phyloP scores from a whole-genome alignment of 2,113 vertebrate genomes.

The Daubentonia madagascariensis region DNA sequence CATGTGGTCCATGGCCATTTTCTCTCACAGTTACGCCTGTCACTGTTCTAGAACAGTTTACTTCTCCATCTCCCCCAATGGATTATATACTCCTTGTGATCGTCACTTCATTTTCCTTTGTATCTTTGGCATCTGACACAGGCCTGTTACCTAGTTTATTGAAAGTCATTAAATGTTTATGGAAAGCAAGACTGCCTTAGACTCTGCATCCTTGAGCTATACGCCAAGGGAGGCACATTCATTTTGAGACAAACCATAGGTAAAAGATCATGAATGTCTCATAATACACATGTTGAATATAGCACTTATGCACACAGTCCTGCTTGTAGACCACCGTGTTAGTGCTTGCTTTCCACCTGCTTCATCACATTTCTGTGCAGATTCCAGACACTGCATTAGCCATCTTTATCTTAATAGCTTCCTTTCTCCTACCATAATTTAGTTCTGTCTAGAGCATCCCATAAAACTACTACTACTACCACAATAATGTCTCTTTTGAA shows the following conservation, averaged over 20 bases:
- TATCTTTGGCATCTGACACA: neutral
- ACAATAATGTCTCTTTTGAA: neutral
- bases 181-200: neutral
- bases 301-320: neutral
- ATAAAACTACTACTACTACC: neutral
- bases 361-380: neutral
- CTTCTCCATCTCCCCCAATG: neutral
- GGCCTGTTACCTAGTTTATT: neutral
- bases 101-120: neutral
- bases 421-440: neutral
- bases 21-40: neutral
- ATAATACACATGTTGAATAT: accelerated
- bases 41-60: neutral
- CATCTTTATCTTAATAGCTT: neutral
- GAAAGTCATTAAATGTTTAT: constrained; percentile 4
- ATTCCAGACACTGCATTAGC: neutral
- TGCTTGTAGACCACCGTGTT: neutral
- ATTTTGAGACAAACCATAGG: neutral
- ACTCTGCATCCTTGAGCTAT: neutral
- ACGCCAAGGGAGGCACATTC: neutral
- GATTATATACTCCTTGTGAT: neutral
- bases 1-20: neutral
- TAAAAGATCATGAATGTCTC: neutral
- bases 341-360: neutral
- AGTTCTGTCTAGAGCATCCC: neutral